Evolutionary conservation across 2,888 invertebrate species (phyloP), one percentile per base, ranked within the genome.

Genomic region (Mechanitis mazaeus): DNA sequence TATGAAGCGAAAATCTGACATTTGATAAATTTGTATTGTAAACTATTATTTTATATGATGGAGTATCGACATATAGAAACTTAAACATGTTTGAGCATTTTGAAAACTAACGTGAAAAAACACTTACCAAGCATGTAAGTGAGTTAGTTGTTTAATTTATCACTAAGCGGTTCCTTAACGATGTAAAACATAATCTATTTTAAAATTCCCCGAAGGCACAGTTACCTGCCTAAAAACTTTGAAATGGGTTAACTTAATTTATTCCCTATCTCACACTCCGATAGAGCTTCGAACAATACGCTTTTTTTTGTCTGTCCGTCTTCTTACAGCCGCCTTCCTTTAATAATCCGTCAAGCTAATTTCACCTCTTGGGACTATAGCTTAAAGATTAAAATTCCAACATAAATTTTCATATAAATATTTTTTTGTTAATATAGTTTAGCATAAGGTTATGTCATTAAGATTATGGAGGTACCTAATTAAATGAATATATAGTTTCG

Each of bases 191-290:
- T 59, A 64, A 65, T 65, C 65, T 64, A 57, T 54, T 45, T 56
- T 65, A 66, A 65, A 72, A 69, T 83, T 81, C 82, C 71, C 59
- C 69, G 79, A 81, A 82, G 74, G 78, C 60, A 68, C 68, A 71
- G 72, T 71, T 72, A 71, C 69, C 71, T 75, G 71, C 72, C 74
- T 75, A 79, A 78, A 80, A 75, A 71, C 71, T 70, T 78, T 76
- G 75, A 77, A 78, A 77, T 75, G 77, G 79, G 77, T 77, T 76
- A 75, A 71, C 71, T 76, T 83, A 83, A 85, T 83, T 84, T 83
- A 85, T 84, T 81, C 80, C 67, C 72, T 79, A 76, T 79, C 77
- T 82, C 79, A 80, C 79, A 82, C 83, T 80, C 78, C 75, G 81
- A 81, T 69, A 72, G 75, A 75, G 75, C 77, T 77, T 68, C 72